Evolutionary conservation across 2,113 vertebrate genomes (phyloP), one percentile per base, ranked within the genome.

Genomic region (Microcebus tavaratra): DNA sequence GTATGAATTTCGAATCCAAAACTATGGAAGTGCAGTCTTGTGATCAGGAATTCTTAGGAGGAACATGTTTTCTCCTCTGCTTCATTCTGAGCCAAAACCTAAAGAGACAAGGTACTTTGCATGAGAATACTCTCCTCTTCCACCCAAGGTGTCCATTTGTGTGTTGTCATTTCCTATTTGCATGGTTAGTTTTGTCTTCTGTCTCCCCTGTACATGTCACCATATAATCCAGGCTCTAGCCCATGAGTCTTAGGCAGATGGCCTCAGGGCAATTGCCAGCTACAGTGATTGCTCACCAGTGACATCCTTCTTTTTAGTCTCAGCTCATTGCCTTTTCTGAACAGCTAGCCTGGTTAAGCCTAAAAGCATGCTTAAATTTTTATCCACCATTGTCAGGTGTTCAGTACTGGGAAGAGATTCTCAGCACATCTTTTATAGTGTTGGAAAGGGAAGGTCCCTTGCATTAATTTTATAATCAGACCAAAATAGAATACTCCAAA

Each of bases 401-500:
- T 87, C 83, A 84, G 31, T 63, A 23, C 42, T 5, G 12, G 20
- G 27, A 50, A 79, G 27, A 1, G 20, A 57, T 75, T 80, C 17
- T 75, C 34, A 78, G 14, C 10, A 63, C 1, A 36, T 67, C 23
- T 72, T 57, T 42, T 8, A 23, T 21, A 3, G 34, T 13, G 8
- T 45, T 80, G 34, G 29, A 61, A 86, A 88, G 9, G 50, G 45
- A 67, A 61, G 20, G 18, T 3, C 23, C n/a, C 13, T 91, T 75
- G 25, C 10, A n/a, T 81, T 70, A 63, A 36, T 81, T 95, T 84
- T 92, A 92, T 87, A 92, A 93, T 67, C 31, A 55, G 12, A 50
- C 36, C 63, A 92, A 94, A 96, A 90, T 90, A 96, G 81, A 94
- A 65, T 42, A 72, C 31, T 86, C 63, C 61, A 45, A 36, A 36